Conservation (phyloP, 92 coral and sea anemone species). For the Paragorgia papillata region DNA sequence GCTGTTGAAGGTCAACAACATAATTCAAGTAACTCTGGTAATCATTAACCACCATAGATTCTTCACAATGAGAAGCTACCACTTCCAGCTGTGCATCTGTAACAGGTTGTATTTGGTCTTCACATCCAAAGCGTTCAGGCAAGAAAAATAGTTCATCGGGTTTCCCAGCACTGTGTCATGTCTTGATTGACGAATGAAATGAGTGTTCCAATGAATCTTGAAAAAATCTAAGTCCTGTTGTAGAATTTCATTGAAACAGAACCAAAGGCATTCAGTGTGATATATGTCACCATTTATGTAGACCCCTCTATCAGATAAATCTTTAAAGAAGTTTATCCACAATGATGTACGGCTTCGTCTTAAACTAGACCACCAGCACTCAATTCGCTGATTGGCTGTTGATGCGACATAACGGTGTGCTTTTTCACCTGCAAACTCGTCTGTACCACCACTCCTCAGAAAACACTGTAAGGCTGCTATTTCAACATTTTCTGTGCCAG, state of each 20-base stretch:
- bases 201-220: conserved; percentile 53
- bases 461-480: conserved; percentile 52
- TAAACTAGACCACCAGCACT: conserved; percentile 58
- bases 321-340: conserved; percentile 44
- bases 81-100: conserved; percentile 22
- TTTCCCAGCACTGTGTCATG: conserved; percentile 42
- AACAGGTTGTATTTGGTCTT: conserved; percentile 41
- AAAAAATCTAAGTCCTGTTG: conserved; percentile 39
- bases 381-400: conserved; percentile 56
- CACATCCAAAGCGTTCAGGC: conserved; percentile 40
- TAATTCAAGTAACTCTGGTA: conserved; percentile 23
- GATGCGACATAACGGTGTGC: conserved; percentile 58
- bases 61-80: conserved; percentile 33
- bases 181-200: conserved; percentile 42
- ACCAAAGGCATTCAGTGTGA: conserved; percentile 34
- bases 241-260: conserved; percentile 23
- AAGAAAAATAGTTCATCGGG: conserved; percentile 38
- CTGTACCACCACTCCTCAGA: conserved; percentile 27
- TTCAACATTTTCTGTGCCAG: conserved; percentile 57
- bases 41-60: conserved; percentile 32
- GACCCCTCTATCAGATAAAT: conserved; percentile 40
- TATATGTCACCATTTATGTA: conserved; percentile 32
- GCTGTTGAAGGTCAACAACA: conserved; percentile 20
- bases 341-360: conserved; percentile 49
- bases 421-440: conserved; percentile 54